A percentile compares a stretch with the other conserved stretches of the same genome.
Evolutionary conservation across 2,113 vertebrate species (phyloP).

Genomic region (Oryzias celebensis): DNA sequence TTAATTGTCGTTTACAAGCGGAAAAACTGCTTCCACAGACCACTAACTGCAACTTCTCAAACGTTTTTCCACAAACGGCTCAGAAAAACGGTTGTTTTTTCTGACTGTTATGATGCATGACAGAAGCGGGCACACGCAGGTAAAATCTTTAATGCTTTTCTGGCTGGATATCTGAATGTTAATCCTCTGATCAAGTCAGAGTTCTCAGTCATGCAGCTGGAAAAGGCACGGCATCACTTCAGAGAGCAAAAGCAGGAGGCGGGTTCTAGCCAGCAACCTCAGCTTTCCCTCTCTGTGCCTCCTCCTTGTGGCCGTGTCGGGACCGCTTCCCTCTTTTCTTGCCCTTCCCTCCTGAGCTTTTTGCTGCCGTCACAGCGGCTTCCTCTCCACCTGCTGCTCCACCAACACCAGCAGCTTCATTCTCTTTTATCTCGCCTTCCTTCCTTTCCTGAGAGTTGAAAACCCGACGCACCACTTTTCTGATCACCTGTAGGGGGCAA

Average conservation of each 20-base stretch:
- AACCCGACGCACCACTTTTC: conserved; percentile 92
- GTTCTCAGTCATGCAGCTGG: conserved; percentile 36
- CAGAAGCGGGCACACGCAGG: neutral
- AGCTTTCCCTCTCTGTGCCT: conserved; percentile 48
- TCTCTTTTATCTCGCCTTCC: conserved; percentile 36
- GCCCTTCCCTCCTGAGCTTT: conserved; percentile 57
- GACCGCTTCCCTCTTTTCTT: conserved; percentile 72
- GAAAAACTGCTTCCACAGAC: conserved; percentile 7
- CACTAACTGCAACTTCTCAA: neutral
- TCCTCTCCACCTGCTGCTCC: conserved; percentile 33
- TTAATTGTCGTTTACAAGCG: neutral
- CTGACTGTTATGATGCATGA: neutral
- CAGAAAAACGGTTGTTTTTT: neutral
- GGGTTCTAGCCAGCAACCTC: conserved; percentile 63
- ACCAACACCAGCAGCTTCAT: conserved; percentile 18
- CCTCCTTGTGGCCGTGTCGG: conserved; percentile 61
- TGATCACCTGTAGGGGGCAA: conserved; percentile 87
- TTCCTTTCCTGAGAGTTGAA: conserved; percentile 74
- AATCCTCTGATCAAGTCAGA: neutral
- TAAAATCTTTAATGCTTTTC: neutral
- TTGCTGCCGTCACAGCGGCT: conserved; percentile 66
- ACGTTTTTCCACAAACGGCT: neutral
- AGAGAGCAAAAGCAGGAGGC: neutral
- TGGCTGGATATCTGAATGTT: neutral
- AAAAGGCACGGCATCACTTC: neutral